Conservation (phyloP, 2,888 invertebrate genomes). For the Urechis unicinctus region DNA sequence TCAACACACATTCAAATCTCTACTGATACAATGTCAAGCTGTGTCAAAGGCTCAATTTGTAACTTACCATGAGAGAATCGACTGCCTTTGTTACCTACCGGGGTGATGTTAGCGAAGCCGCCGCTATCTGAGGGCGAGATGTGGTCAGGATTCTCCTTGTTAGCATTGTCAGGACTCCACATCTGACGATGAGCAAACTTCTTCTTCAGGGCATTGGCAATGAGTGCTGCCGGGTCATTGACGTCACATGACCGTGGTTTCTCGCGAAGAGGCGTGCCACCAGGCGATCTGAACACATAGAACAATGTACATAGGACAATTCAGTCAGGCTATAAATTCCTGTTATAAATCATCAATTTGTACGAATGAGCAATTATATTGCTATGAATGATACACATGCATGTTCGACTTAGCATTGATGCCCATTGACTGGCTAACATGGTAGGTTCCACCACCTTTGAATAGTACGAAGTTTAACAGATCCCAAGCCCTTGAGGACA, state of each 20-base stretch:
- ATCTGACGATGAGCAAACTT: slow-evolving; percentile 31
- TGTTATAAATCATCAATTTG: no score
- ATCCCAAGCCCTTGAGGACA: not conserved
- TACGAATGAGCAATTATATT: no score
- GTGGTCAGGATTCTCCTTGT: slow-evolving; percentile 3
- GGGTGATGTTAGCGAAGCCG: not conserved
- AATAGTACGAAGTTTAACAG: not conserved
- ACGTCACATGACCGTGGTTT: slow-evolving; percentile 20
- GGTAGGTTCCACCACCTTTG: no score
- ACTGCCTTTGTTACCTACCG: not conserved
- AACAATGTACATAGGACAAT: no score
- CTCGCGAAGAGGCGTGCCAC: slow-evolving; percentile 43
- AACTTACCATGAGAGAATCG: no score
- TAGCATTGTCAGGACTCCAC: slow-evolving; percentile 9
- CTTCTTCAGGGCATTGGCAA: slow-evolving; percentile 47
- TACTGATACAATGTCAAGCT: no score
- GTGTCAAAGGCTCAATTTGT: no score
- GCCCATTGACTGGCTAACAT: no score
- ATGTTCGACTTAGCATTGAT: no score
- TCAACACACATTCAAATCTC: no score
- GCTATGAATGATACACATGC: no score
- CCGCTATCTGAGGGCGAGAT: not conserved
- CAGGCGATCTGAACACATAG: slow-evolving; percentile 37
- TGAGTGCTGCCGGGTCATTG: slow-evolving; percentile 42
- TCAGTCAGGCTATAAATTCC: no score